Percentiles rank a stretch among this genome's conserved stretches.
These are phyloP conservation scores for Sternarchorhynchus goeldii DNA, from an alignment of 2,797 vertebrate species.

Conservation along the genomic window DNA sequence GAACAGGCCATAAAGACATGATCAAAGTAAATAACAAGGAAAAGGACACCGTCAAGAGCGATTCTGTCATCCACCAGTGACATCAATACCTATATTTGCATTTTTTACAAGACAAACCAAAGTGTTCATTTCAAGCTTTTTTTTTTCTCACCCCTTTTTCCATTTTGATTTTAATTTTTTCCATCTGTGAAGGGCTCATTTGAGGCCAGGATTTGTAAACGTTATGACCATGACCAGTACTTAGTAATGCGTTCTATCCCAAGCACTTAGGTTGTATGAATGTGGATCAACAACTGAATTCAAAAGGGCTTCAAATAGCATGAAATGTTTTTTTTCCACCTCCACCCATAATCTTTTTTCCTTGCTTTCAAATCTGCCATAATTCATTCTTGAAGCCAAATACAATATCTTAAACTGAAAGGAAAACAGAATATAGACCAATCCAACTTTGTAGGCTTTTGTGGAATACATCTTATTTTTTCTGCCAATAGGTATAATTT, in stretches of 20 bases:
- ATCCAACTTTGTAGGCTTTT: background rate
- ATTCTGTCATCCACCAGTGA: constrained; percentile 57
- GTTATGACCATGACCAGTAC: constrained; percentile 54
- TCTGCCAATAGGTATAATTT: constrained; percentile 69
- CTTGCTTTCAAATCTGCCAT: constrained; percentile 47
- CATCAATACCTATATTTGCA: constrained; percentile 57
- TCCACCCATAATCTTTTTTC: constrained; percentile 48
- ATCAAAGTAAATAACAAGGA: constrained; percentile 58
- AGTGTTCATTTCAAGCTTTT: constrained; percentile 55
- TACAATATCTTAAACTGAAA: constrained; percentile 63
- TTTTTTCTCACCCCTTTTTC: constrained; percentile 34
- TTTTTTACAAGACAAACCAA: constrained; percentile 36
- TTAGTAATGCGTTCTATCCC: constrained; percentile 34
- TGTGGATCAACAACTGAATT: constrained; percentile 32
- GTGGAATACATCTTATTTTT: constrained; percentile 70
- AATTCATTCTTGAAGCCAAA: constrained; percentile 59
- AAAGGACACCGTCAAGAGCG: constrained; percentile 55
- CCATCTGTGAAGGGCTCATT: constrained; percentile 57
- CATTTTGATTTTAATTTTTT: constrained; percentile 26
- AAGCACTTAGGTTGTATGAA: constrained; percentile 45
- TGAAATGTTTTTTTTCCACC: constrained; percentile 40
- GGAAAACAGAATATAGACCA: constrained; percentile 56
- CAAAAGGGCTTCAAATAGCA: constrained; percentile 44
- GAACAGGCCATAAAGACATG: constrained; percentile 64
- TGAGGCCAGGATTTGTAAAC: constrained; percentile 53